Evolutionary conservation across 2,888 invertebrate species (phyloP), one percentile per base, ranked within the genome.

Genomic region (Dyspetes luteomarginatus): DNA sequence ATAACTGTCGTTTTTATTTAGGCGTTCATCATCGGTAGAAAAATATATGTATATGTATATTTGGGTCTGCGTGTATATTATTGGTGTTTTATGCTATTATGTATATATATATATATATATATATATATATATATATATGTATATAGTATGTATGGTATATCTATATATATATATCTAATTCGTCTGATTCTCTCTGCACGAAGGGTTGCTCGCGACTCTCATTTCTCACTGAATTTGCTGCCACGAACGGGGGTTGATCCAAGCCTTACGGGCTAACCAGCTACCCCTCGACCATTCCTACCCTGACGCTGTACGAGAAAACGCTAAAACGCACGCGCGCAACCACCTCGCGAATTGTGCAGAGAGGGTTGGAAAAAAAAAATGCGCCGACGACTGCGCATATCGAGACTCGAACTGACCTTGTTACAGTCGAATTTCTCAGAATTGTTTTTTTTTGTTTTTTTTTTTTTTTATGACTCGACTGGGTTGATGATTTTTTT

Each of bases 281-380:
- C 9, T 17, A 48, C 65, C 15, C 58, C 52, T 22, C 62, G 84
- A 81, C 86, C 86, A 84, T 87, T 86, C 85, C 83, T 83, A 84
- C 84, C 85, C 86, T 5, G 48, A 50, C 77, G 71, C n/a, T n/a
- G n/a, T n/a, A n/a, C 65, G 73, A 62, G 76, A 81, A 73, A 69
- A 82, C 43, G 17, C 43, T 43, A 64, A 55, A 79, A 86, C 83
- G 81, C 85, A 86, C 88, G 87, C 83, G 72, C 68, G 52, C 58
- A 26, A 36, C 36, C 50, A n/a, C 50, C 72, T 50, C 26, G 9
- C 26, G 7, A n/a, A 12, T 19, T 30, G n/a, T 15, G 19, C 48
- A 7, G 22, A 65, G 76, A 26, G 56, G 48, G 71, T 64, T 60
- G 75, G 45, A 22, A 45, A 43, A 26, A 67, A 67, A 77, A 72